These are phyloP conservation scores for Gymnodraco acuticeps DNA, from an alignment of 2,797 vertebrate species.

Conservation along the genomic window DNA sequence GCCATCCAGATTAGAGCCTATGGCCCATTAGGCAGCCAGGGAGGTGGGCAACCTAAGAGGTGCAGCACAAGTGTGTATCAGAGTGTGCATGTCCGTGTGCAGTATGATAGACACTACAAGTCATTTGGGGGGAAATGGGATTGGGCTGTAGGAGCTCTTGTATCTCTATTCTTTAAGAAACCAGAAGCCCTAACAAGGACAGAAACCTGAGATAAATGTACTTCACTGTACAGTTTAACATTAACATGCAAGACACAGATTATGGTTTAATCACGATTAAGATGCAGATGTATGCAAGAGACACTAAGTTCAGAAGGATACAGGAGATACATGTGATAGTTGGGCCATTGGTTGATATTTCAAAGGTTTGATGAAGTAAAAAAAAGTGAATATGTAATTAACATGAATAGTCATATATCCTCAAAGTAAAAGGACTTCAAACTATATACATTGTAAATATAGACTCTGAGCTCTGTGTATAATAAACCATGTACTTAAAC, in stretches of 20 bases:
- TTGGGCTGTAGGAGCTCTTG: slow-evolving; percentile 18
- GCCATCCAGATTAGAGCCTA: slow-evolving; percentile 84
- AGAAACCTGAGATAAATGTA: slow-evolving; percentile 6
- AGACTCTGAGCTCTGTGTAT: background rate
- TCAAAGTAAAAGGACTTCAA: background rate
- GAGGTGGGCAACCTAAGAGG: slow-evolving; percentile 68
- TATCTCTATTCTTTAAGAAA: slow-evolving; percentile 36
- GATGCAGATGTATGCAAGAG: background rate
- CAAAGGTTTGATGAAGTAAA: background rate
- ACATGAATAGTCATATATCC: background rate
- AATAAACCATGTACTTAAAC: background rate
- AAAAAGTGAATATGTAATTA: background rate
- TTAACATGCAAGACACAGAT: background rate
- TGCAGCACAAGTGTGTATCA: slow-evolving; percentile 53
- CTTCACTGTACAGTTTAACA: background rate
- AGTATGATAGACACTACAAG: slow-evolving; percentile 43
- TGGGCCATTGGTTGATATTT: background rate
- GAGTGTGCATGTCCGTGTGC: slow-evolving; percentile 47
- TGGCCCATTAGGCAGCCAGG: slow-evolving; percentile 86
- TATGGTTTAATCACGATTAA: background rate
- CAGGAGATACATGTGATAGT: background rate
- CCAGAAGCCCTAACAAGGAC: slow-evolving; percentile 23
- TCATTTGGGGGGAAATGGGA: slow-evolving; percentile 20
- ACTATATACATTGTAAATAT: background rate
- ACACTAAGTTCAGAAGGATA: background rate